Base-by-base conservation (phyloP, 2,888 invertebrate genomes). In the Drosophila macrothrix region DNA sequence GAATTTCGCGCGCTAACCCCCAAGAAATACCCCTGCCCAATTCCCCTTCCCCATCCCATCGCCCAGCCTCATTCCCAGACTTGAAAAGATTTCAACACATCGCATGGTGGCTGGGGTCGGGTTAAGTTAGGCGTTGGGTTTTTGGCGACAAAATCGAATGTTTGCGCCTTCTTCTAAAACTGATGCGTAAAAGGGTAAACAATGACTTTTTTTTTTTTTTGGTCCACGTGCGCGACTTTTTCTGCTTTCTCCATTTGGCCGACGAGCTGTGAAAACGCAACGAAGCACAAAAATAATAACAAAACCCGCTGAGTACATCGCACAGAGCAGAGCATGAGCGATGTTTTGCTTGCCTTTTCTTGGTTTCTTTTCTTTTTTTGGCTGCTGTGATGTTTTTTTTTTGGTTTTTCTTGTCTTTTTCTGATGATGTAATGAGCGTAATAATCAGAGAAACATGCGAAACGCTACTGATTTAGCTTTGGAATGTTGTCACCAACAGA, bases 211-310 rank as follows among this genome's bases (percentile, higher is more conserved):
- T 73, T 88, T 73, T 25, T 25, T 39, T 72, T 61, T 39, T 67
- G 67, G 54, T 66, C 54, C 83, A 76, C 81, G 67, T 73, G 62
- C 62, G 37, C 28, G 52, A 52, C 54, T 56, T 52, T 33, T 39
- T 4, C 31, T 14, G 12, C n/a, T 39, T 31, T 33, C 63, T 61
- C 58, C 64, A 49, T 75, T 74, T 62, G 53, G 74, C 72, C 70
- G 76, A 56, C 80, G 80, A 82, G 82, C 89, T 84, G 85, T 84
- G 79, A 84, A 84, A 84, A 84, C 64, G 70, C 85, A 85, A 64
- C 88, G 75, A 90, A 84, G 85, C 85, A 82, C 87, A 85, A 85
- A 88, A 85, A 84, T 84, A 89, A 89, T 85, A 85, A 84, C 85
- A 85, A 85, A 89, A 76, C 74, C 37, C 69, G 28, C 25, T 16